Base-by-base conservation (phyloP, 64 coral and sea anemone species). In the Stylophora pistillata region DNA sequence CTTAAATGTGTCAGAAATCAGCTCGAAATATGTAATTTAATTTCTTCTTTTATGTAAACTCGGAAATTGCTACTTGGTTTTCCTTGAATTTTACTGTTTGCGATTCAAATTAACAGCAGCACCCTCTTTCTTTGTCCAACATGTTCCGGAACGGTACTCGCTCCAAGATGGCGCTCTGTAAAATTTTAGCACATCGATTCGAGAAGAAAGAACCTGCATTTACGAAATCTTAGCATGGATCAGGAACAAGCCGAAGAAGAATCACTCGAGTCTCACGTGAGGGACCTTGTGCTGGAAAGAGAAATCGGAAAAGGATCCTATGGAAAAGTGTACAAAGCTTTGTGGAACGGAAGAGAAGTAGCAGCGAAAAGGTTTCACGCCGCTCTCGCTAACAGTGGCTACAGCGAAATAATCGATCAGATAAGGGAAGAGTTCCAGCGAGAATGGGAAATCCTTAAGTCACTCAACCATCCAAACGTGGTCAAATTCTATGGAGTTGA, bases 291-390 rank as follows among this genome's bases (percentile, higher is more conserved):
- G 27, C 56, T 37, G 6, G 60, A 71, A 9, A 86, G 77, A 31
- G 80, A 86, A 55, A 96, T 96, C 10, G 91, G 94, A 9, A 93
- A 81, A 65, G 94, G 94, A 1, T 96, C 94, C 54, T 96, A 93
- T 72, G 94, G 94, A 14, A 91, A 89, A 62, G 94, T 96, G 12
- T 96, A 87, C 30, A 71, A 17, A 58, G 94, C 94, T n/a, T 29
- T 27, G 26, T 96, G 94, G 94, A 92, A 86, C 31, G 94, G 91
- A 5, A 15, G 25, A 31, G 71, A 72, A 1, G 91, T 96, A 3
- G 94, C 94, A 13, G 94, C 94, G 11, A 96, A 96, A 18, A 41
- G 91, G 47, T 86, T 96, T 75, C 90, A 93, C 58, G 55, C 65
- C 1, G 62, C 78, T n/a, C 79, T 93, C 61, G 93, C 93, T 56